phyloP scores from a whole-genome alignment of 2,888 invertebrate genomes.

The Leucoptera coffeella region DNA sequence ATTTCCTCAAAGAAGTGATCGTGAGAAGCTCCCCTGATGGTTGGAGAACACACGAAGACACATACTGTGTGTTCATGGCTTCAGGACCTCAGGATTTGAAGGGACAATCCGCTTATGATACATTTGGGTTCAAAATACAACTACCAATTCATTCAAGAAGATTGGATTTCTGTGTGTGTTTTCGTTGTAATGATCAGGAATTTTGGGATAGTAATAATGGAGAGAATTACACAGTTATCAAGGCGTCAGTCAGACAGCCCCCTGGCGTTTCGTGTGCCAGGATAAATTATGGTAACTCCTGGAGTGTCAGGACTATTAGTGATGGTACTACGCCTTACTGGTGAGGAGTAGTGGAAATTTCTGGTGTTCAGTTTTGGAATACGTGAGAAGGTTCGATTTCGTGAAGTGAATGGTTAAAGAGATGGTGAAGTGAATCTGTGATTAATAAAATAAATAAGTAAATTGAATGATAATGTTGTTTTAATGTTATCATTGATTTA shows the following conservation, averaged over 20 bases:
- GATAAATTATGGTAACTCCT: slow-evolving; percentile 37
- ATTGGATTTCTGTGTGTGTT: slow-evolving; percentile 88
- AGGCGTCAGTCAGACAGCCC: slow-evolving; percentile 22
- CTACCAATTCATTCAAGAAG: slow-evolving; percentile 63
- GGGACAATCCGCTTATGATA: slow-evolving; percentile 73
- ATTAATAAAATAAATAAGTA: too few relatives aligned
- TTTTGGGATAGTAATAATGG: slow-evolving; percentile 87
- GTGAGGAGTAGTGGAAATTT: slow-evolving; percentile 17
- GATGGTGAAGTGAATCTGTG: too few relatives aligned
- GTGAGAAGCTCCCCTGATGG: slow-evolving; percentile 74
- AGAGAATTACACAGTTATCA: slow-evolving; percentile 62
- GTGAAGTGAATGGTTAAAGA: too few relatives aligned
- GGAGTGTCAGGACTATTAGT: slow-evolving; percentile 21
- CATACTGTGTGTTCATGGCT: slow-evolving; percentile 64
- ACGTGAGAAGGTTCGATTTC: too few relatives aligned
- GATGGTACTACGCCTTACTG: slow-evolving; percentile 34
- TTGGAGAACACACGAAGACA: slow-evolving; percentile 79
- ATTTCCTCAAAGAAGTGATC: slow-evolving; percentile 81
- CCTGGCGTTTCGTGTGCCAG: slow-evolving; percentile 30
- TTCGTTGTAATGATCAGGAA: slow-evolving; percentile 62
- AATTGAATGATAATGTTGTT: too few relatives aligned
- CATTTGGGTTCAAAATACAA: slow-evolving; percentile 78
- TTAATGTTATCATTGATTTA: too few relatives aligned
- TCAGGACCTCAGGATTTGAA: slow-evolving; percentile 43
- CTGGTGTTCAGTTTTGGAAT: too few relatives aligned